phyloP scores from a whole-genome alignment of 2,888 invertebrate genomes.

The Odontocolon sp. region DNA sequence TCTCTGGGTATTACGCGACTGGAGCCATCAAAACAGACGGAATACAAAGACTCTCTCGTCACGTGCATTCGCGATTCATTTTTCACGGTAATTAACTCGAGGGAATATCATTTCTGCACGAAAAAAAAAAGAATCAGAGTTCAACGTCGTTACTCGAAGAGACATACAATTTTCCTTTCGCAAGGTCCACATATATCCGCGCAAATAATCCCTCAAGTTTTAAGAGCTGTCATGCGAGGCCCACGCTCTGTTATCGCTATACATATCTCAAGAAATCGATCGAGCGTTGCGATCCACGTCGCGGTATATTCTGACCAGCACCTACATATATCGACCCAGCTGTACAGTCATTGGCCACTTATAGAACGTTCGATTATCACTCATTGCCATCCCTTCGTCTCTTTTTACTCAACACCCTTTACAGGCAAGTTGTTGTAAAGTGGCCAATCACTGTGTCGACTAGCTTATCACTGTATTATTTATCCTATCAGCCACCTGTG shows the following conservation, averaged over 20 bases:
- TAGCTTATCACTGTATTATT: too few relatives aligned
- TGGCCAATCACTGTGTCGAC: too few relatives aligned
- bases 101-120: background rate
- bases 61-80: background rate
- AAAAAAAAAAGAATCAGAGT: background rate
- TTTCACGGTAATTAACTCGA: conserved; percentile 1
- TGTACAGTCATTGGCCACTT: too few relatives aligned
- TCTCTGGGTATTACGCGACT: conserved; percentile 11
- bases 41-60: conserved; percentile 13
- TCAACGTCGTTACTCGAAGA: background rate
- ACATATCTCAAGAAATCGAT: conserved; percentile 42
- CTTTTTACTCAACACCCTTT: too few relatives aligned
- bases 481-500: conserved; percentile 45
- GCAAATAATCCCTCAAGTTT: background rate
- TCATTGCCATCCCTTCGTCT: too few relatives aligned
- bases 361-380: too few relatives aligned
- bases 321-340: too few relatives aligned
- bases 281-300: conserved; percentile 42
- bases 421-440: too few relatives aligned
- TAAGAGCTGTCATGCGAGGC: background rate
- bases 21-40: conserved; percentile 3
- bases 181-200: background rate
- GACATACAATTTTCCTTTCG: background rate
- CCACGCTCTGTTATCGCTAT: conserved; percentile 28
- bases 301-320: background rate